These are phyloP conservation scores for Miltochrista miniata DNA, from an alignment of 2,888 invertebrate genomes.

Conservation along the genomic window DNA sequence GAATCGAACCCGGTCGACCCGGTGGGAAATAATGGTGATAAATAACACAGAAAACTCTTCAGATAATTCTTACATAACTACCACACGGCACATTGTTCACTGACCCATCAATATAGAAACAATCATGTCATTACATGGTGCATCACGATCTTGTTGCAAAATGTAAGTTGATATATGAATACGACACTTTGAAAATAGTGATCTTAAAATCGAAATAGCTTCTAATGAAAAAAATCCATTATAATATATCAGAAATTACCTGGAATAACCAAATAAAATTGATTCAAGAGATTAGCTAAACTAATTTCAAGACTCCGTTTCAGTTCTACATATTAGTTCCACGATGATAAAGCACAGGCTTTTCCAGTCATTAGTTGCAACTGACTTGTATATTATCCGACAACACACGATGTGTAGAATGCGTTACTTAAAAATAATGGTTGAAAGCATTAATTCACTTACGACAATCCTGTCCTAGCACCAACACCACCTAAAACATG, in stretches of 20 bases:
- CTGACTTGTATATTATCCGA: background rate
- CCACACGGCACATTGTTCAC: too few species aligned
- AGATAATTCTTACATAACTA: too few species aligned
- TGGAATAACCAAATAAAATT: background rate
- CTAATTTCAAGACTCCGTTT: constrained; percentile 18
- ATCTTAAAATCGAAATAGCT: background rate
- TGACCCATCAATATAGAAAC: too few species aligned
- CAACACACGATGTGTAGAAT: background rate
- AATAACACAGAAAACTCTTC: too few species aligned
- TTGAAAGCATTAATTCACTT: constrained; percentile 37
- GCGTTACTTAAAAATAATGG: background rate
- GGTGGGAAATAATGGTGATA: too few species aligned
- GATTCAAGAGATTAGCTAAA: constrained; percentile 4
- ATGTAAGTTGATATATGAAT: too few species aligned
- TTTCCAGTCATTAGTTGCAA: constrained; percentile 7
- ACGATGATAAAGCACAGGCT: constrained; percentile 9
- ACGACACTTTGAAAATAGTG: too few species aligned
- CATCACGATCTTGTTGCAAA: constrained; percentile 11
- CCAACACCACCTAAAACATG: constrained; percentile 55
- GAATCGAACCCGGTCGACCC: too few species aligned
- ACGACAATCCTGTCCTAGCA: constrained; percentile 49
- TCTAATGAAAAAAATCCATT: background rate
- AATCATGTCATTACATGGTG: constrained; percentile 2
- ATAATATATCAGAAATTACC: background rate
- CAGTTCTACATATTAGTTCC: constrained; percentile 26